These are phyloP conservation scores for Masnerella sp. DNA, from an alignment of 2,888 invertebrate genomes.

Conservation along the genomic window DNA sequence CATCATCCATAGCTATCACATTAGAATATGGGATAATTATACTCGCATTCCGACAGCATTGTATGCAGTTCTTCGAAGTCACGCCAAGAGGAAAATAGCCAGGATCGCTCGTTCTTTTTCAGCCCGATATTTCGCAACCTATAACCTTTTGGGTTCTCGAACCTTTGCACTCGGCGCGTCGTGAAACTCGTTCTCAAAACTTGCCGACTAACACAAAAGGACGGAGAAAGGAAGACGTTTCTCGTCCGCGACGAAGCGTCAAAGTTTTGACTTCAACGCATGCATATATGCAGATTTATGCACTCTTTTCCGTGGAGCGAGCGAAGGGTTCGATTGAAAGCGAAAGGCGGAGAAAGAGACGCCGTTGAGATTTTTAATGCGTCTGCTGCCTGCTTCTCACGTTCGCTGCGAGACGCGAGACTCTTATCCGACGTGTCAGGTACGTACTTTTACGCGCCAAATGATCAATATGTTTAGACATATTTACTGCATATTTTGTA, in stretches of 20 bases:
- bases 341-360: constrained; percentile 60
- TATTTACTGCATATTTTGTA: constrained; percentile 39
- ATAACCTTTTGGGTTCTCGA: too few relatives aligned
- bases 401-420: constrained; percentile 49
- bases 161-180: constrained; percentile 31
- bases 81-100: too few relatives aligned
- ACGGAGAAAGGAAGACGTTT: constrained; percentile 49
- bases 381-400: constrained; percentile 62
- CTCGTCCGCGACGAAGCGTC: constrained; percentile 65
- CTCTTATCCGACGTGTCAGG: constrained; percentile 64
- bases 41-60: too few relatives aligned
- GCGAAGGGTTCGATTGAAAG: constrained; percentile 64
- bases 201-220: constrained; percentile 56
- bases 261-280: constrained; percentile 71
- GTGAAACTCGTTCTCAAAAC: constrained; percentile 63
- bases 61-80: too few relatives aligned
- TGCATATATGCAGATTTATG: constrained; percentile 75
- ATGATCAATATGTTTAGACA: constrained; percentile 57
- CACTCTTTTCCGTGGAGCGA: constrained; percentile 66
- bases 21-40: too few relatives aligned
- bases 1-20: too few relatives aligned
- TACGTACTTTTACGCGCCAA: constrained; percentile 64
- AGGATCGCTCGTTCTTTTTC: too few relatives aligned
- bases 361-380: constrained; percentile 58
- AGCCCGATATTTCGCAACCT: too few relatives aligned